Evolutionary conservation across 2,113 vertebrate genomes (phyloP), one percentile per base, ranked within the genome.

Genomic region (Hemiscyllium ocellatum): DNA sequence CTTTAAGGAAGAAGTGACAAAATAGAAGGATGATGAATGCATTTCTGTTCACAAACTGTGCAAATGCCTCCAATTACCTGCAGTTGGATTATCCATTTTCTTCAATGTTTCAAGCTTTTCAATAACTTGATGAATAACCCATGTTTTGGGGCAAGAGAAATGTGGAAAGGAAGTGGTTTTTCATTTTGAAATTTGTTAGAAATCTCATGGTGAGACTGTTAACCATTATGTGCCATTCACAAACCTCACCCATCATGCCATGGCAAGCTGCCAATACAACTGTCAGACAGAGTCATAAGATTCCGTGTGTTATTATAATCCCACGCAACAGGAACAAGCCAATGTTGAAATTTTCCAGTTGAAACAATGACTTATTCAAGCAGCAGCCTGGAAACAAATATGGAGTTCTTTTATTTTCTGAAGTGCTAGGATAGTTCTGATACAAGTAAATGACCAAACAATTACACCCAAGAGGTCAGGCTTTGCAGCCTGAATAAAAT

Each of bases 191-290:
- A 97, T 97, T 97, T 97, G 98, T 98, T 97, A 98, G 97, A 98
- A 98, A 97, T 97, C 97, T 98, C 97, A 97, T 97, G 97, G 98
- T 97, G 97, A 96, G 96, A 97, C 42, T 72, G 68, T 52, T 97
- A 97, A 97, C 98, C 97, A 97, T 97, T 97, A 98, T 97, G 97
- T 97, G 97, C 98, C 98, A 98, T 97, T 97, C 97, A 97, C 97
- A 97, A 66, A 97, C 98, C 97, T 97, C 98, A 97, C 98, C 98
- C 98, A 98, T 97, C 96, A 96, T 22, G 95, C 96, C 95, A 97
- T 98, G 98, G 98, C 98, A 97, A 97, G 96, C 96, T 96, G 98
- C 98, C 98, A 98, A 96, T 97, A 98, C 98, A 98, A 98, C 98
- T 98, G 98, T 98, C 98, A 98, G 97, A 97, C 97, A 97, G 97